Conservation (phyloP, 2,113 vertebrate genomes). For the Nycticryphes semicollaris region DNA sequence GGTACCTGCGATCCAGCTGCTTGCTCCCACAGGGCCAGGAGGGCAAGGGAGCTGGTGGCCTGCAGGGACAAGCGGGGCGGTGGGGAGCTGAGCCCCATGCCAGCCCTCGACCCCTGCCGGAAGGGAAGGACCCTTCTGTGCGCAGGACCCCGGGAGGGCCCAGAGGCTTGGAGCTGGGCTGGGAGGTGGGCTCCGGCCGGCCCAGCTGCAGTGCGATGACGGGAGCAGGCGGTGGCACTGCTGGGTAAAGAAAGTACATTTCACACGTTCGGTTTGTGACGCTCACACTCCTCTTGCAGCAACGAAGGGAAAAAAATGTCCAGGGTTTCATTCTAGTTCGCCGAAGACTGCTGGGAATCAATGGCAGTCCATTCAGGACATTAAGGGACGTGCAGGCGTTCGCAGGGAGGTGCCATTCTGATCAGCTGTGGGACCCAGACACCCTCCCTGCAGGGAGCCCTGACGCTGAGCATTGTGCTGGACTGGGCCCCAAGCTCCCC, state of each 20-base stretch:
- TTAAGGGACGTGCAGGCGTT: fast-evolving
- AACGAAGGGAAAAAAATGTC: neutral
- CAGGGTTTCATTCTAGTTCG: neutral
- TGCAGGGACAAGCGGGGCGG: neutral
- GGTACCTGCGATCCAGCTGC: neutral
- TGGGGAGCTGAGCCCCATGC: neutral
- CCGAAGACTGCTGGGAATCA: neutral
- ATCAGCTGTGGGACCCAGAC: neutral
- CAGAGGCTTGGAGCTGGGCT: neutral
- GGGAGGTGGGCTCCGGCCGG: neutral
- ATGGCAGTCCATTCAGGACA: fast-evolving
- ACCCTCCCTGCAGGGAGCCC: neutral
- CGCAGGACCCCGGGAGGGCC: neutral
- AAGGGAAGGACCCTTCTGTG: no score
- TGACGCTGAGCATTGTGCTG: neutral
- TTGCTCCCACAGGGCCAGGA: neutral
- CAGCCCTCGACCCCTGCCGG: neutral
- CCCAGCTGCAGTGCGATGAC: neutral
- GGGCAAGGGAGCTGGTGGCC: neutral
- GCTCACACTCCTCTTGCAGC: fast-evolving
- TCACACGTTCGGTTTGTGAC: fast-evolving
- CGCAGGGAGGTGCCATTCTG: neutral
- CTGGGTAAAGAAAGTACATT: neutral
- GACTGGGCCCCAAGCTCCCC: neutral
- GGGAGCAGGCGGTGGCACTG: neutral